These are phyloP conservation scores for Gortyna flavago DNA, from an alignment of 2,888 invertebrate species.

Conservation along the genomic window DNA sequence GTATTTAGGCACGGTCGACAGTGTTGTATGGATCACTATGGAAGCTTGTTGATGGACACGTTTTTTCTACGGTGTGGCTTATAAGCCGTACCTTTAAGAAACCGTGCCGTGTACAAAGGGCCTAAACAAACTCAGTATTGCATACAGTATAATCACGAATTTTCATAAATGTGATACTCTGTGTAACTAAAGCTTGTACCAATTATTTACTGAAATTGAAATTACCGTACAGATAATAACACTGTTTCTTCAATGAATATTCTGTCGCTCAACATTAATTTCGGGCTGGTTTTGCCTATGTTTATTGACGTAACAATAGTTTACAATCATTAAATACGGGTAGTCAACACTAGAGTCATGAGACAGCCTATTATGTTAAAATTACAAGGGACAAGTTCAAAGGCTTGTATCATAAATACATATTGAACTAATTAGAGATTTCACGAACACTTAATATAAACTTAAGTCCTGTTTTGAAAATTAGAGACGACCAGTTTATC, in stretches of 20 bases:
- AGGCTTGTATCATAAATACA: conserved; percentile 31
- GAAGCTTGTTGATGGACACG: neutral
- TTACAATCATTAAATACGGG: conserved; percentile 54
- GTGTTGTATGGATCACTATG: neutral
- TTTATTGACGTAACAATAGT: conserved; percentile 42
- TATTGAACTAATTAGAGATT: conserved; percentile 53
- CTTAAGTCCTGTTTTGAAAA: conserved; percentile 31
- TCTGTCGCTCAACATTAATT: conserved; percentile 28
- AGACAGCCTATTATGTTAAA: conserved; percentile 40
- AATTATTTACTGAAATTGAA: conserved; percentile 24
- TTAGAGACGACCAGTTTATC: conserved; percentile 32
- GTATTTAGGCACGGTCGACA: neutral
- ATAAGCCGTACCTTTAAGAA: neutral
- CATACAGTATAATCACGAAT: neutral
- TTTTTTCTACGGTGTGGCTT: neutral
- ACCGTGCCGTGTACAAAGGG: neutral
- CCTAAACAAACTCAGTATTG: neutral
- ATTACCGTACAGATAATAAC: conserved; percentile 25
- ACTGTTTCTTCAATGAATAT: conserved; percentile 47
- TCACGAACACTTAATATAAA: conserved; percentile 50
- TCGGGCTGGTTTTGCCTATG: conserved; percentile 21
- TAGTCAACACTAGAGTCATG: conserved; percentile 42
- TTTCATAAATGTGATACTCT: neutral
- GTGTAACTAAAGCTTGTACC: neutral
- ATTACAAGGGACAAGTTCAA: conserved; percentile 42